Conservation (phyloP, 2,797 vertebrate genomes). For the Pangasius sanitwongsei region DNA sequence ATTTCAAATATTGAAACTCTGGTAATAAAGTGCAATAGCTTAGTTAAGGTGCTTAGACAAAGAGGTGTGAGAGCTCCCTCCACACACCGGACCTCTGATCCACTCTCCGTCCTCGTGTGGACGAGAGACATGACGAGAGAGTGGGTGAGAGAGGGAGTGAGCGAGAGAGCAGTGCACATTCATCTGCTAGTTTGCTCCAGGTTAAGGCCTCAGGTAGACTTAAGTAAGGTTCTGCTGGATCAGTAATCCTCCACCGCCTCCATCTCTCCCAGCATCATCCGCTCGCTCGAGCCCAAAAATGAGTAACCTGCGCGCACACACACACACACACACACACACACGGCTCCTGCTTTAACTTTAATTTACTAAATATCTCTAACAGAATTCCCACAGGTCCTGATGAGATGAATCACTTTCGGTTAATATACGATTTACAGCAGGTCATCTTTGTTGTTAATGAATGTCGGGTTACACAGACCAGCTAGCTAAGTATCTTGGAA, state of each 20-base stretch:
- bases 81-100: conserved; percentile 30
- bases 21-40: conserved; percentile 76
- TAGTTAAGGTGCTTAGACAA: conserved; percentile 76
- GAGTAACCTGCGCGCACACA: conserved; percentile 69
- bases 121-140: conserved; percentile 30
- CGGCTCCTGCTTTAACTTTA: background rate
- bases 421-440: background rate
- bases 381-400: too few species aligned
- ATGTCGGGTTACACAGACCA: too few species aligned
- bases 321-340: background rate
- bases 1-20: conserved; percentile 63
- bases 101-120: conserved; percentile 30
- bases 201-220: conserved; percentile 66
- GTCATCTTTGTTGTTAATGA: background rate
- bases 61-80: conserved; percentile 53
- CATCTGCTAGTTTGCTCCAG: conserved; percentile 62
- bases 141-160: conserved; percentile 56
- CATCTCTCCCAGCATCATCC: conserved; percentile 69
- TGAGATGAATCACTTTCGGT: too few species aligned
- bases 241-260: conserved; percentile 81
- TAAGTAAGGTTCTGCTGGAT: conserved; percentile 65
- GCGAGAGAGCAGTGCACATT: conserved; percentile 63
- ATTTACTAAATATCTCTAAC: background rate
- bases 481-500: background rate
- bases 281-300: conserved; percentile 70